Percentiles rank a stretch among this genome's conserved stretches.
Conservation (phyloP, 2,797 vertebrate genomes). For the Coluber constrictor region DNA sequence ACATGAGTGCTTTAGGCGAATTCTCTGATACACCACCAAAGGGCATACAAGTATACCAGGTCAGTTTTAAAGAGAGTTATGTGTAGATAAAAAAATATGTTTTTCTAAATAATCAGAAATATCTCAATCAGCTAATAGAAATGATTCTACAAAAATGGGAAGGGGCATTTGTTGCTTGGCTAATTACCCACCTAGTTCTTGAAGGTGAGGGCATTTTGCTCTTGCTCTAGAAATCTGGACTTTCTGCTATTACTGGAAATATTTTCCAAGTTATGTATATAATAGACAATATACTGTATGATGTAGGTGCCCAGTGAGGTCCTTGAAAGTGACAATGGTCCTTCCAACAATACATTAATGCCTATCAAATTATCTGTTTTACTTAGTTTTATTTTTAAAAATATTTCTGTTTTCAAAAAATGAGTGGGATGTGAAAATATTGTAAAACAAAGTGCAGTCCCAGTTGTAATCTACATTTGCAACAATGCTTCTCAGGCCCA, state of each 20-base stretch:
- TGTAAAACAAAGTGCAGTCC: neutral
- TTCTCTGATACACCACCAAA: constrained; percentile 58
- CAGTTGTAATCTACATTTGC: neutral
- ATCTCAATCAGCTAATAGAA: neutral
- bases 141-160: neutral
- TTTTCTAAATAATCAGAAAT: neutral
- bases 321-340: neutral
- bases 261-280: neutral
- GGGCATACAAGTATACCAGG: constrained; percentile 70
- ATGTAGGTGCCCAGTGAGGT: neutral
- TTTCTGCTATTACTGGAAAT: neutral
- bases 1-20: constrained; percentile 62
- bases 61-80: constrained; percentile 29
- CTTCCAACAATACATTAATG: neutral
- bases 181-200: neutral
- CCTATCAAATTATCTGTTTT: neutral
- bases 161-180: neutral
- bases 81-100: neutral
- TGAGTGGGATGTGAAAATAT: neutral
- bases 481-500: neutral
- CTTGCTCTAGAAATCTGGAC: neutral
- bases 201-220: neutral
- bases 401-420: neutral
- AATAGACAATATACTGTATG: neutral
- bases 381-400: neutral